Evolutionary conservation across 2,888 invertebrate genomes (phyloP).

Genomic region (Dione juno): DNA sequence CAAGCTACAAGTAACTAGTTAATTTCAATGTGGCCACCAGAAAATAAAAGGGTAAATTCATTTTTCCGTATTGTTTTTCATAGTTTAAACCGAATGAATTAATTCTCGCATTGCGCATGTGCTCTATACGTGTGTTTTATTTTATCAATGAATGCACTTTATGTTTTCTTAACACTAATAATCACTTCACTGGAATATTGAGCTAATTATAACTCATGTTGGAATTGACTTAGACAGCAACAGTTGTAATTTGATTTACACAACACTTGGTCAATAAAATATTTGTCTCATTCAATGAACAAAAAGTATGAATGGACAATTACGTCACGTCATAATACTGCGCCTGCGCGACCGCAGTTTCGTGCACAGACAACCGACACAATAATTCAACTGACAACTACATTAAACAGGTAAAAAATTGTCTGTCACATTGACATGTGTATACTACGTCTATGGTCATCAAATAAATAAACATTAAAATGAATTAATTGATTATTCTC

Average conservation of each 20-base stretch:
- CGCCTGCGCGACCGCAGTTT: conserved; percentile 72
- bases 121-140: conserved; percentile 68
- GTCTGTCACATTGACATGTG: conserved; percentile 19
- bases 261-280: conserved; percentile 66
- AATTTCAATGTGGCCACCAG: conserved; percentile 59
- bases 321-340: conserved; percentile 80
- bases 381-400: conserved; percentile 22
- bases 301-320: conserved; percentile 83
- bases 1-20: conserved; percentile 52
- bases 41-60: conserved; percentile 52
- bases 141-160: conserved; percentile 77
- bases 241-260: conserved; percentile 52
- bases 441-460: not conserved
- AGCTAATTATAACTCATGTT: conserved; percentile 44
- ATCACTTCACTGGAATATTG: conserved; percentile 50
- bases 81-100: conserved; percentile 55
- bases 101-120: conserved; percentile 75
- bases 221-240: conserved; percentile 43
- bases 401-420: conserved; percentile 2
- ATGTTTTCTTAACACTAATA: conserved; percentile 52
- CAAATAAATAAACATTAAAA: too few species aligned
- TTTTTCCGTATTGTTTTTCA: conserved; percentile 56
- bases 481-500: too few species aligned
- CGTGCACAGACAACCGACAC: conserved; percentile 46
- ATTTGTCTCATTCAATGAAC: conserved; percentile 76